Base-by-base conservation (phyloP, 2,888 invertebrate genomes). In the Papilio gigon region DNA sequence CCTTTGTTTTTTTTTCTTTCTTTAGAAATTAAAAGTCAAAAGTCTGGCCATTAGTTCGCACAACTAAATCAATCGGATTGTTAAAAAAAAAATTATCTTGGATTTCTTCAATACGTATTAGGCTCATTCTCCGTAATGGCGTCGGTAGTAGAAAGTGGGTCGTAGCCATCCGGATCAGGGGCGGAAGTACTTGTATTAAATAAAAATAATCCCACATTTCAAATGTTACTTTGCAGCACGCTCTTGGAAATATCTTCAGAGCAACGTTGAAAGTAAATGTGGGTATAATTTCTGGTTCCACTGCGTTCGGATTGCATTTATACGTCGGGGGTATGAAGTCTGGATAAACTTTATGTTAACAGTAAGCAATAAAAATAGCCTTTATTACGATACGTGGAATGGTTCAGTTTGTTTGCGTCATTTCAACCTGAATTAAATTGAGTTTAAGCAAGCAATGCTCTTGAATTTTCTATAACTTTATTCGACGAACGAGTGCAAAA, bases 221-320 rank as follows among this genome's bases (percentile, higher is more conserved):
- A 84, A 84, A 82, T 84, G 80, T 80, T 78, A 82, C 78, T 79
- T 81, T 80, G 74, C 81, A 73, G 71, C 77, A 75, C 78, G 79
- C 84, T 85, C 84, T 85, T 82, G 84, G 82, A 85, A 85, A 88
- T 87, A 85, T 87, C 89, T 88, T 85, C 85, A 90, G 87, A 85
- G 89, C 89, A 87, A 86, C 89, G 90, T 89, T 90, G 90, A 89
- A 87, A 90, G 88, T 90, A 89, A 90, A 90, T 89, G 86, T 80
- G 80, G 83, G 81, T 83, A 88, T 90, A 89, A 90, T 90, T 91
- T 80, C 85, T 83, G 80, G 78, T 88, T 86, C 83, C 78, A 88
- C 83, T 87, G 87, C 88, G 85, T 90, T 88, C 82, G 86, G 87
- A 90, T 90, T 90, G 89, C 90, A 89, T 89, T 88, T 84, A 85